These are phyloP conservation scores for Dorcus parallelipipedus DNA, from an alignment of 2,888 invertebrate genomes.

Conservation along the genomic window DNA sequence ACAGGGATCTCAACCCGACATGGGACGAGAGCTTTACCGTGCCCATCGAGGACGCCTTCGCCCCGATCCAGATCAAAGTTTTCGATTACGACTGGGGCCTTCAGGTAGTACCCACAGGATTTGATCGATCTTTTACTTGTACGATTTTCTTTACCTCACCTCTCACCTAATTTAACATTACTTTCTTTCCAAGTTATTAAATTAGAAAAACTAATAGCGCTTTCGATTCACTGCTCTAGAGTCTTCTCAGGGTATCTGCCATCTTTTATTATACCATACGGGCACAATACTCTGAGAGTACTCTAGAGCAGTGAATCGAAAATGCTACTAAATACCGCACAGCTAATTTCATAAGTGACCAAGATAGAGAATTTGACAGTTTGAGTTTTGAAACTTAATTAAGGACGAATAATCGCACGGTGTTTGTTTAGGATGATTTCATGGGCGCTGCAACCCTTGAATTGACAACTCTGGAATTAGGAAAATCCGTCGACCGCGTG, in stretches of 20 bases:
- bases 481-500: conserved; percentile 70
- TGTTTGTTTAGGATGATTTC: conserved; percentile 78
- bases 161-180: too few species aligned
- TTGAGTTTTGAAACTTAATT: too few species aligned
- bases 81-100: conserved; percentile 98
- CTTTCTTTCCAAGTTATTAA: too few species aligned
- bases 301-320: too few species aligned
- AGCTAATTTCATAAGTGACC: too few species aligned
- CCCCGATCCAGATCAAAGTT: conserved; percentile 83
- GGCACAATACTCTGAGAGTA: too few species aligned
- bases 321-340: too few species aligned
- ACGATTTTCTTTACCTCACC: neutral
- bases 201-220: too few species aligned
- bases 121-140: neutral
- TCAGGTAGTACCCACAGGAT: conserved; percentile 36
- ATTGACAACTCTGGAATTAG: conserved; percentile 77
- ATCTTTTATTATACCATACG: too few species aligned
- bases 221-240: too few species aligned
- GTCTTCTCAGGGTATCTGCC: too few species aligned
- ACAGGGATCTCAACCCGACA: conserved; percentile 91
- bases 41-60: conserved; percentile 87
- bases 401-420: neutral
- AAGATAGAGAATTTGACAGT: too few species aligned
- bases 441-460: conserved; percentile 91
- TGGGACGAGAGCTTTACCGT: conserved; percentile 97